Conservation (phyloP, 2,113 vertebrate species). For the Hypomesus transpacificus region DNA sequence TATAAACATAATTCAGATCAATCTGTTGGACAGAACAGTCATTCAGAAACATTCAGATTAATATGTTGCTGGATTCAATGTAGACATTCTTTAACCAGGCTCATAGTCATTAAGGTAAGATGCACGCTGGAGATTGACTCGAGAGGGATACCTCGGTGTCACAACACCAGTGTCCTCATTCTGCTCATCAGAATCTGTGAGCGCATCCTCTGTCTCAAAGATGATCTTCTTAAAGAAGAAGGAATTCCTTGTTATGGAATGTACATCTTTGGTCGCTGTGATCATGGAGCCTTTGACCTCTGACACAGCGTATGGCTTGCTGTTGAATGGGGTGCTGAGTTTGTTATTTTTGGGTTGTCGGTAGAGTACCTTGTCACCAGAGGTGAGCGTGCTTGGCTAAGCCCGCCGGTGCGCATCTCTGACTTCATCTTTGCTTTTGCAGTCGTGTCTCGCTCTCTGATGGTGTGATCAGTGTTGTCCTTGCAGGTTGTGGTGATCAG, state of each 20-base stretch:
- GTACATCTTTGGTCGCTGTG: slow-evolving; percentile 8
- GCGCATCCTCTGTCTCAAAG: background rate
- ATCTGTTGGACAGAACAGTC: background rate
- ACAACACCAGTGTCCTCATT: background rate
- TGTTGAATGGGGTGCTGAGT: slow-evolving; percentile 15
- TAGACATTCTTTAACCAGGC: background rate
- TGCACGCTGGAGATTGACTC: background rate
- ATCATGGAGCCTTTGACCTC: slow-evolving; percentile 20
- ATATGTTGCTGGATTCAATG: background rate
- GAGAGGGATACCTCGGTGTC: background rate
- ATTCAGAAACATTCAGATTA: background rate
- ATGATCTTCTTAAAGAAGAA: slow-evolving; percentile 12
- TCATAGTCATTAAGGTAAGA: background rate
- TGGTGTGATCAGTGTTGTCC: background rate
- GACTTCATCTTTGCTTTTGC: slow-evolving; percentile 21
- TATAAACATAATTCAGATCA: background rate
- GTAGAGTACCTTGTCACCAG: slow-evolving; percentile 13
- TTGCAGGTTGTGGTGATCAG: background rate
- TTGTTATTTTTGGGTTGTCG: slow-evolving; percentile 18
- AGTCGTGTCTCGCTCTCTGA: background rate
- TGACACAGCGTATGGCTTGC: slow-evolving; percentile 2
- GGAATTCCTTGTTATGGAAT: slow-evolving; percentile 10
- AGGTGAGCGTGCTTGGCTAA: background rate
- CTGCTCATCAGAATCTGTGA: background rate
- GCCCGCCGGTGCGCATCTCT: slow-evolving; percentile 1